phyloP scores from a whole-genome alignment of 2,888 invertebrate species.

The Danaus chrysippus region DNA sequence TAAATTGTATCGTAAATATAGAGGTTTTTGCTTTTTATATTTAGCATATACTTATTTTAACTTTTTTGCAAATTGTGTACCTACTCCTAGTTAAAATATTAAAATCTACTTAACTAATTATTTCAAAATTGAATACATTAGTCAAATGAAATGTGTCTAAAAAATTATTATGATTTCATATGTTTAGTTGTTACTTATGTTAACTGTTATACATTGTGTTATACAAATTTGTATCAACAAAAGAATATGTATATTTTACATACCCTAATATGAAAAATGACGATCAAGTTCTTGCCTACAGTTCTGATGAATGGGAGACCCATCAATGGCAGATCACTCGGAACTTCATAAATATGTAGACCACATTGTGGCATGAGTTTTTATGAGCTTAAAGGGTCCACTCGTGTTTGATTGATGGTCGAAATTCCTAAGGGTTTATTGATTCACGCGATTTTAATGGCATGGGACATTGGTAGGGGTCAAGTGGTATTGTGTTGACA shows the following conservation, averaged over 20 bases:
- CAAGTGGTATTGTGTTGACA: constrained; percentile 23
- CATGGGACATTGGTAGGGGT: constrained; percentile 33
- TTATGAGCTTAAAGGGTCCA: constrained; percentile 51
- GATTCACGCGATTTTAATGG: constrained; percentile 54
- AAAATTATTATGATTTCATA: too few species aligned
- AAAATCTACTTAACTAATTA: too few species aligned
- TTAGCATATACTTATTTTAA: too few species aligned
- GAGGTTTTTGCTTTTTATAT: too few species aligned
- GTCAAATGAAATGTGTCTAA: too few species aligned
- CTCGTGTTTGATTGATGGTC: constrained; percentile 45
- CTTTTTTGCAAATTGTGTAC: too few species aligned
- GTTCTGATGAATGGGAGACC: constrained; percentile 63
- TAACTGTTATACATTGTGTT: background rate
- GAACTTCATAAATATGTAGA: constrained; percentile 75
- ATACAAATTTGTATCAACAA: background rate
- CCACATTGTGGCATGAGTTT: constrained; percentile 64
- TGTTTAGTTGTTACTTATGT: too few species aligned
- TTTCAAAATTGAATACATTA: too few species aligned
- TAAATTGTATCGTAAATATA: constrained; percentile 2
- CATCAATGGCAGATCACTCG: constrained; percentile 70
- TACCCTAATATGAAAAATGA: constrained; percentile 27
- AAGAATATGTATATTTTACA: constrained; percentile 1
- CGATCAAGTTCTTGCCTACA: constrained; percentile 45
- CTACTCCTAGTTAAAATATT: too few species aligned
- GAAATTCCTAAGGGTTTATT: constrained; percentile 53